A percentile compares a stretch with the other conserved stretches of the same genome.
phyloP scores from a whole-genome alignment of 2,888 invertebrate species.

The Philereme transversata region DNA sequence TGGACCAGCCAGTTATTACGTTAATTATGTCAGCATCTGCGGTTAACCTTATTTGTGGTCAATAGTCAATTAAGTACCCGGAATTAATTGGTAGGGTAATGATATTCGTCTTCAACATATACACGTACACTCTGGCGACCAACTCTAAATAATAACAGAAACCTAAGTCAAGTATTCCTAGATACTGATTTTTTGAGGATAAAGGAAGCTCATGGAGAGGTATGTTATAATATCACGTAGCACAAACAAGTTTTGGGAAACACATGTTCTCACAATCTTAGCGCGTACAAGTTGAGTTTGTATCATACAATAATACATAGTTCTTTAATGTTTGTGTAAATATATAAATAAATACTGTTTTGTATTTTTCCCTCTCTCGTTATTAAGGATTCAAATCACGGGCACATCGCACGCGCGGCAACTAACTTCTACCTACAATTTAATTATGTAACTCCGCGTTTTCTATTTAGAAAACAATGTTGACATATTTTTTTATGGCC shows the following conservation, averaged over 20 bases:
- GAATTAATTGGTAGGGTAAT: slow-evolving; percentile 2
- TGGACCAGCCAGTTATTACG: neutral
- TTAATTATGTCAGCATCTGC: slow-evolving; percentile 7
- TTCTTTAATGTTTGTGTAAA: neutral
- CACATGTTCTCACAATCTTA: too few species aligned
- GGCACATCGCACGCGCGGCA: slow-evolving; percentile 47
- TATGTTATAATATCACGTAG: too few species aligned
- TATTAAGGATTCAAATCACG: slow-evolving; percentile 71
- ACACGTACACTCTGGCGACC: too few species aligned
- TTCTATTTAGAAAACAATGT: slow-evolving; percentile 42
- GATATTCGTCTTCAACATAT: neutral
- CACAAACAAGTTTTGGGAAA: too few species aligned
- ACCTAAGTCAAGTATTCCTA: too few species aligned
- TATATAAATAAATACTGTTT: neutral
- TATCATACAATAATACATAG: neutral
- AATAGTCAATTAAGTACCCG: slow-evolving; percentile 6
- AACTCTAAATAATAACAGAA: too few species aligned
- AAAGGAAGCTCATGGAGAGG: too few species aligned
- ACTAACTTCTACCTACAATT: slow-evolving; percentile 57
- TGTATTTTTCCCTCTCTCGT: slow-evolving; percentile 12
- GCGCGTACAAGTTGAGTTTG: too few species aligned
- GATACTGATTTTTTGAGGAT: too few species aligned
- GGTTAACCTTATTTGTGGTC: slow-evolving; percentile 4
- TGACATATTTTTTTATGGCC: slow-evolving; percentile 22
- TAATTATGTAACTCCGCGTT: slow-evolving; percentile 57